Conservation (phyloP, 2,797 vertebrate genomes). For the Pangasius mekongensis region DNA sequence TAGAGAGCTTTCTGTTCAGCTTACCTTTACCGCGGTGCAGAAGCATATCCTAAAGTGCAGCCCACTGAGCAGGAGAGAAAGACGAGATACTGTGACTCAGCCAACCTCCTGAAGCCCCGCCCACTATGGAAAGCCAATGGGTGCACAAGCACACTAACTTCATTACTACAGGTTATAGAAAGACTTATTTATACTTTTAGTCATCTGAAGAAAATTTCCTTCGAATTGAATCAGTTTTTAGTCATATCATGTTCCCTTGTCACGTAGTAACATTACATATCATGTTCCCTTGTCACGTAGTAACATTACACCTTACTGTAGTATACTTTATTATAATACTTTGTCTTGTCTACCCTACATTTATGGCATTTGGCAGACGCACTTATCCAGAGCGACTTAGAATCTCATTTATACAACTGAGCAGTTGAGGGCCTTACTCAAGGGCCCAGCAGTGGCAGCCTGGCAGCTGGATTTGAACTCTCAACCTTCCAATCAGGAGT, state of each 20-base stretch:
- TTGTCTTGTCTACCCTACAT: too few species aligned
- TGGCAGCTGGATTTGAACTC: too few species aligned
- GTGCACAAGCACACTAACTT: too few species aligned
- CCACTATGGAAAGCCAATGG: constrained; percentile 18
- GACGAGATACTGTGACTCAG: background rate
- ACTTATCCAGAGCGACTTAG: too few species aligned
- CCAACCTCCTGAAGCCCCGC: background rate
- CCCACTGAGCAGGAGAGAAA: background rate
- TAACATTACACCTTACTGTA: background rate
- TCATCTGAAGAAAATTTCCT: background rate
- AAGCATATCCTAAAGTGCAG: background rate
- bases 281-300: background rate
- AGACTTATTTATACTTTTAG: background rate
- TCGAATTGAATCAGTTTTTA: background rate
- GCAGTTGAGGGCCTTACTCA: too few species aligned
- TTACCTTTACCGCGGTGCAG: background rate
- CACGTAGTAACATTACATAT: background rate
- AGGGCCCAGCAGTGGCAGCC: too few species aligned
- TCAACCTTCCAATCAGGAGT: too few species aligned
- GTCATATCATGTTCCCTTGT: background rate
- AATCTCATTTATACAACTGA: too few species aligned
- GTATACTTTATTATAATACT: background rate
- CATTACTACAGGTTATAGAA: background rate
- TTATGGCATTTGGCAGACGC: too few species aligned
- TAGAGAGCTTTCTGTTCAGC: background rate